These are phyloP conservation scores for Montipora capricornis DNA, from an alignment of 64 coral and sea anemone species.

Conservation along the genomic window DNA sequence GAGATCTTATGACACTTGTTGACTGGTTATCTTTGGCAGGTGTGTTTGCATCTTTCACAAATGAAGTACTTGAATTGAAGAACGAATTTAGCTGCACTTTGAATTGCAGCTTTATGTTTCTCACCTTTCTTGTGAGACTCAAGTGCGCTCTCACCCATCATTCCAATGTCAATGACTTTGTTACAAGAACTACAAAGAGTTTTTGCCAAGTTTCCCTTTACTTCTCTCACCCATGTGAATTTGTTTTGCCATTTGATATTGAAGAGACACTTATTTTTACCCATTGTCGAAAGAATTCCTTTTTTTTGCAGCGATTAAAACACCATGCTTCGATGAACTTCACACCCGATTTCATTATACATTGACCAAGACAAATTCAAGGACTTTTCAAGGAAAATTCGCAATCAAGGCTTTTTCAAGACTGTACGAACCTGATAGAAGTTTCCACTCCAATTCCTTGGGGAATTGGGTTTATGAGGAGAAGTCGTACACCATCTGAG, in stretches of 20 bases:
- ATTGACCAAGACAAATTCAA: not conserved
- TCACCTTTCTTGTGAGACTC: slow-evolving; percentile 57
- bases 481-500: too few relatives aligned
- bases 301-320: not conserved
- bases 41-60: not conserved
- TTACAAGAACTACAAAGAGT: slow-evolving; percentile 61
- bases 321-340: too few relatives aligned
- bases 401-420: too few relatives aligned
- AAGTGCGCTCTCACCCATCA: slow-evolving; percentile 46
- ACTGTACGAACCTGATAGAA: too few relatives aligned
- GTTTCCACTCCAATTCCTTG: too few relatives aligned
- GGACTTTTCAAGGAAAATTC: too few relatives aligned
- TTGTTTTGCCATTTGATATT: slow-evolving; percentile 21
- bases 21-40: not conserved
- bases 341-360: too few relatives aligned
- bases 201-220: slow-evolving; percentile 22
- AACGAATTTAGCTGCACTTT: not conserved
- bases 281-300: slow-evolving; percentile 36
- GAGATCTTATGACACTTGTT: not conserved
- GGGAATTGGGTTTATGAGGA: too few relatives aligned
- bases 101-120: slow-evolving; percentile 42
- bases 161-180: slow-evolving; percentile 71
- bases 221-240: slow-evolving; percentile 62
- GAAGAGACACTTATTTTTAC: slow-evolving; percentile 55
- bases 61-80: not conserved